These are phyloP conservation scores for Halcyon leucocephala DNA, from an alignment of 2,797 vertebrate species.

Conservation along the genomic window DNA sequence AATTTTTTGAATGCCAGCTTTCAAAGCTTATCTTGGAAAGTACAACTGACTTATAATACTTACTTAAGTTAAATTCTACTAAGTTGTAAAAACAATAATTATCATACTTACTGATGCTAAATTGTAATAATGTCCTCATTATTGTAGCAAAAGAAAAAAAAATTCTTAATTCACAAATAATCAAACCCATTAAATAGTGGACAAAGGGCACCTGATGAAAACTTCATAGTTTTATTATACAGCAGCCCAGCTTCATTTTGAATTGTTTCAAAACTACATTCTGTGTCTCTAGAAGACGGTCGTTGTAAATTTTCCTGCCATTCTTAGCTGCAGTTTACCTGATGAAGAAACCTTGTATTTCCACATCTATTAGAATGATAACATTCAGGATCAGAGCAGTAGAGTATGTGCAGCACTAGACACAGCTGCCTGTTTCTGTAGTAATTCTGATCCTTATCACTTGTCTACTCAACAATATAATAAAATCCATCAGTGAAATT, in stretches of 20 bases:
- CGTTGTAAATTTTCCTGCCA: not conserved
- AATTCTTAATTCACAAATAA: not conserved
- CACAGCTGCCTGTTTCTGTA: not conserved
- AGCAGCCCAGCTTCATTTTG: not conserved
- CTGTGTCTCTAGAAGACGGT: not conserved
- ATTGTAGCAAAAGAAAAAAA: not conserved
- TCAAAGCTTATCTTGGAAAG: not conserved
- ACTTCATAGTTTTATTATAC: not conserved
- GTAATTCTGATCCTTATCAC: not conserved
- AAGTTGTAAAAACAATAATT: not conserved
- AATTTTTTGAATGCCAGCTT: not conserved
- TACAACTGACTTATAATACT: not conserved
- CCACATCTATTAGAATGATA: not conserved
- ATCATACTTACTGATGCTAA: not conserved
- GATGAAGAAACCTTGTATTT: not conserved
- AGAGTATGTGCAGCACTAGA: not conserved
- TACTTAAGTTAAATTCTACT: not conserved
- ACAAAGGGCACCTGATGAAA: not conserved
- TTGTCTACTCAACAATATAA: not conserved
- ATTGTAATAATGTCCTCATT: not conserved
- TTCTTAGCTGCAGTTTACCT: not conserved
- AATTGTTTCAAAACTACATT: not conserved
- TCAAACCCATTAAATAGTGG: not conserved
- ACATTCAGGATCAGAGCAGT: not conserved
- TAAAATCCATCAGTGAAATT: slow-evolving; percentile 6